Evolutionary conservation across 1,140 invertebrate genomes (phyloP), one percentile per base, ranked within the genome.

Genomic region (Leptinotarsa lineolata): DNA sequence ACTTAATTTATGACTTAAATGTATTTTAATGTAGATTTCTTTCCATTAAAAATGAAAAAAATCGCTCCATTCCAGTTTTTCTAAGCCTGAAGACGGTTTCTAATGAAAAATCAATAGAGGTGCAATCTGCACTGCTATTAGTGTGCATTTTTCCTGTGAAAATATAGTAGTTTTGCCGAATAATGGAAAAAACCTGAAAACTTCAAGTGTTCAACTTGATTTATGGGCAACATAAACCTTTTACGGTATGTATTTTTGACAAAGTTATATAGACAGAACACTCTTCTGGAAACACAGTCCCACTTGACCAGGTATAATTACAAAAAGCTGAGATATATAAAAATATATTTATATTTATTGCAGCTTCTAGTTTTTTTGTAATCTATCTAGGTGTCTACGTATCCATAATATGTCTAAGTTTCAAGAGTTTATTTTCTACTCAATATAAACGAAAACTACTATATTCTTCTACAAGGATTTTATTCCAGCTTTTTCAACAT

Each of bases 1-100:
- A 63, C 61, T 21, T 21, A 63, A 63, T 63, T 22, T 63, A 63
- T 63, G 24, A 63, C 61, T 63, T 15, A 63, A 63, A 63, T 63
- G 20, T 63, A 63, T 63, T 63, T 63, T 63, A 63, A 30, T 63
- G 20, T 63, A 22, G 61, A 15, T 63, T 63, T 63, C 15, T 63
- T 63, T 63, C 48, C 48, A 54, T 63, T 22, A 63, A 63, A 63
- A 63, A 63, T 15, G 20, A 22, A 30, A 63, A 63, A 63, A 63
- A 30, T 12, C 24, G 21, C 61, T 63, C 61, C 61, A 63, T 63
- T 63, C 61, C 61, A 63, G 61, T 63, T 63, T 63, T 63, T 22
- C 61, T 30, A 63, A 20, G 24, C 61, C 61, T 30, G 20, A 63
- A 63, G 15, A 63, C 20, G 24, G 61, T 16, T 63, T 63, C 24